A percentile compares a stretch with the other conserved stretches of the same genome.
These are phyloP conservation scores for Coenonympha glycerion DNA, from an alignment of 2,888 invertebrate species.

Conservation along the genomic window DNA sequence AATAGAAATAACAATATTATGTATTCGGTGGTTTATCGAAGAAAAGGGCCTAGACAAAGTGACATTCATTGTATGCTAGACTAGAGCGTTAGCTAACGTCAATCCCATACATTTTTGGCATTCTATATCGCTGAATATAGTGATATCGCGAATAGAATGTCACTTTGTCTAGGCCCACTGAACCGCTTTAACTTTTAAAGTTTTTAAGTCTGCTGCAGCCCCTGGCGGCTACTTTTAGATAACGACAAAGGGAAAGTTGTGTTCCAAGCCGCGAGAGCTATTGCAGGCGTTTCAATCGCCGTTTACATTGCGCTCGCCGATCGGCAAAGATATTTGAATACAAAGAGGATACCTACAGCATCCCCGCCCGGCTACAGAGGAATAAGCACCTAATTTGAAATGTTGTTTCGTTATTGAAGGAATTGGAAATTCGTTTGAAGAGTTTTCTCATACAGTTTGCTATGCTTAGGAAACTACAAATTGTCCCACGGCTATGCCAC, in stretches of 20 bases:
- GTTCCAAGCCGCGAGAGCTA: slow-evolving; percentile 5
- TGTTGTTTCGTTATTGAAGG: neutral
- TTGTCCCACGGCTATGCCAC: too few species aligned
- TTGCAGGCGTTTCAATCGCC: slow-evolving; percentile 7
- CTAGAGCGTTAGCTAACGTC: too few species aligned
- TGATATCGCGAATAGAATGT: too few species aligned
- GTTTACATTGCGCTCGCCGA: slow-evolving; percentile 5
- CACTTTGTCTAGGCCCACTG: too few species aligned
- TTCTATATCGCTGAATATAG: too few species aligned
- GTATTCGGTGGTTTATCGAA: too few species aligned
- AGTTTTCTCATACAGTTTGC: neutral
- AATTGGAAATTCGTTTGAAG: neutral
- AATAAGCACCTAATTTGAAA: slow-evolving; percentile 5
- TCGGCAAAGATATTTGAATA: slow-evolving; percentile 15
- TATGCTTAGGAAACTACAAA: neutral
- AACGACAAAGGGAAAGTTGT: slow-evolving; percentile 14
- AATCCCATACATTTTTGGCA: too few species aligned
- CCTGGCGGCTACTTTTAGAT: slow-evolving; percentile 11
- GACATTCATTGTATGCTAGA: too few species aligned
- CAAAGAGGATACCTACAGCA: slow-evolving; percentile 6
- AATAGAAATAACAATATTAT: too few species aligned
- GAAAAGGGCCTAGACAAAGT: too few species aligned
- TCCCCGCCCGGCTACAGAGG: too few species aligned
- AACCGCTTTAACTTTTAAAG: too few species aligned
- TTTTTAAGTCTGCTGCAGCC: neutral